These are phyloP conservation scores for Acanthochromis polyacanthus DNA, from an alignment of 2,113 vertebrate genomes.

Conservation along the genomic window DNA sequence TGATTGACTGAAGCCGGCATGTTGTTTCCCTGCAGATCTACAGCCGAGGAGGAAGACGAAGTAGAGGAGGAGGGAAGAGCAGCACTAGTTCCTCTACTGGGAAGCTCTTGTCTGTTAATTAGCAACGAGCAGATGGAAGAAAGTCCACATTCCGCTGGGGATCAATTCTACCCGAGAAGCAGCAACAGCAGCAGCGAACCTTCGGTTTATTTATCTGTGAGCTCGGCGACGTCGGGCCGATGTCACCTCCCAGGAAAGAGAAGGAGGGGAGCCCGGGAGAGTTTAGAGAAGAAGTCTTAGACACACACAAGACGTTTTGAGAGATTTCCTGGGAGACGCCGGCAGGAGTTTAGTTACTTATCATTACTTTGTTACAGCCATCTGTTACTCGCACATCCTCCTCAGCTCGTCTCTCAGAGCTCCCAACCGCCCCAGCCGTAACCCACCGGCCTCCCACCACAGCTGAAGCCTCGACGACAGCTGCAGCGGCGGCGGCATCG, in stretches of 20 bases:
- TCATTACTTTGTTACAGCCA: slow-evolving; percentile 78
- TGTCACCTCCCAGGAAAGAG: slow-evolving; percentile 71
- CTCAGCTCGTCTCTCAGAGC: slow-evolving; percentile 46
- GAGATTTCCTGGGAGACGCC: slow-evolving; percentile 68
- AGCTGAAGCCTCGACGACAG: slow-evolving; percentile 45
- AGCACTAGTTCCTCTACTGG: slow-evolving; percentile 63
- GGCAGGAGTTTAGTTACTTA: slow-evolving; percentile 72
- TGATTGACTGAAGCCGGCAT: slow-evolving; percentile 64
- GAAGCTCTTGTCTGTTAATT: slow-evolving; percentile 83
- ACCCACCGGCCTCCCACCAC: slow-evolving; percentile 60
- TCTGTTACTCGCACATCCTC: slow-evolving; percentile 74
- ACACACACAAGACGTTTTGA: slow-evolving; percentile 55
- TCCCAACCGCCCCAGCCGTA: slow-evolving; percentile 24
- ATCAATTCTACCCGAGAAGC: slow-evolving; percentile 72
- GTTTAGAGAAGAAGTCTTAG: slow-evolving; percentile 51
- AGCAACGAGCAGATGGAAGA: slow-evolving; percentile 82
- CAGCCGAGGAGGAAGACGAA: slow-evolving; percentile 50
- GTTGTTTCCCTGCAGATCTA: slow-evolving; percentile 64
- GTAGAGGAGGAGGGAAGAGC: slow-evolving; percentile 47
- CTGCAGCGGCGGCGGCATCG: slow-evolving; percentile 22
- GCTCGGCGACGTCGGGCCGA: slow-evolving; percentile 55
- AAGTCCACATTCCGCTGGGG: slow-evolving; percentile 75
- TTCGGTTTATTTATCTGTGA: slow-evolving; percentile 72
- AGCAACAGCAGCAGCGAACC: slow-evolving; percentile 46
- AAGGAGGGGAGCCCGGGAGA: slow-evolving; percentile 62